Evolutionary conservation across 1,140 invertebrate genomes (phyloP), one percentile per base, ranked within the genome.

Genomic region (Coptotermes formosanus): DNA sequence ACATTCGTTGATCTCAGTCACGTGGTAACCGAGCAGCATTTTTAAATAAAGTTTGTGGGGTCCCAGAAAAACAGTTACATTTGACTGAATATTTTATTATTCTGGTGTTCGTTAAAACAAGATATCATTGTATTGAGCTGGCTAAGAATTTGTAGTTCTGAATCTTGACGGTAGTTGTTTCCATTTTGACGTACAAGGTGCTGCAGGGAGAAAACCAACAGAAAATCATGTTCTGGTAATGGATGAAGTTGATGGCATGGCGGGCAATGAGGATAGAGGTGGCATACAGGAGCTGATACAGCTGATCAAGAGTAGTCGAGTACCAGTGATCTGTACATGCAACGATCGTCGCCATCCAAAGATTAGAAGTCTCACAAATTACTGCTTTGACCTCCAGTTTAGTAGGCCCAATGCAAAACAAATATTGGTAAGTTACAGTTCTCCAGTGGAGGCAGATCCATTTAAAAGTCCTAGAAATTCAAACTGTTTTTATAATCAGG

Each of bases 241-340:
- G 99, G 99, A 99, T 89, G 99, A 99, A 94, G 99, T 99, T 0
- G 99, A 99, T 90, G 99, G 99, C 23, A 99, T 99, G 98, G 97
- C 98, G 21, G 99, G 99, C 23, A 99, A 99, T 91, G 98, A 99
- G 91, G 99, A 99, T 91, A 94, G 99, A 88, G 99, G 99, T 82
- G 99, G 99, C 83, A 93, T 99, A 82, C 96, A 97, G 91, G 98
- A 99, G 92, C 90, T 99, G 23, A 99, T 99, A 87, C 91, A 92
- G 32, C 92, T 99, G 11, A 99, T 99, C 82, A 99, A 99, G 92
- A 92, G 92, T 4, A 94, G 97, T 0, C 95, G 96, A 84, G 94
- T 99, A 84, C 99, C 99, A 0, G 96, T 99, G 59, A 97, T 99
- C 88, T 99, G 98, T 91, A 99, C 99, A 93, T 99, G 99, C 91